Percentiles rank a stretch among this genome's conserved stretches.
Evolutionary conservation across 2,888 invertebrate genomes (phyloP).

Genomic region (Ichneumoninae sp.): DNA sequence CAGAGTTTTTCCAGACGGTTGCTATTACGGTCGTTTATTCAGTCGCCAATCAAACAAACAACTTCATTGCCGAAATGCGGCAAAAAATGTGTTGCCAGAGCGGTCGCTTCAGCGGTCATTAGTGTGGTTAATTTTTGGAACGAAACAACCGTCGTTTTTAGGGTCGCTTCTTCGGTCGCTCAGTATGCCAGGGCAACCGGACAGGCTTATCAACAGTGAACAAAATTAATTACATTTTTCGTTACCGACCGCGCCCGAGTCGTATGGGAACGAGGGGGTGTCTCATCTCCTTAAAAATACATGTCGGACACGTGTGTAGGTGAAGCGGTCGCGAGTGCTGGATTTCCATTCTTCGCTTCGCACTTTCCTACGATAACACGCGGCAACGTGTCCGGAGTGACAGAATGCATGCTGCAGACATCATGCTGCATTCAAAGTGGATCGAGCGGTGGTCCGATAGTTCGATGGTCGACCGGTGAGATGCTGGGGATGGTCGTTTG

Average conservation of each 20-base stretch:
- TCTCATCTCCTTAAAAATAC: not conserved
- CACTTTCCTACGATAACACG: conserved; percentile 85
- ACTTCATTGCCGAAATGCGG: no score
- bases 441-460: conserved; percentile 88
- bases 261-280: no score
- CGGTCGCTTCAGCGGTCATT: no score
- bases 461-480: conserved; percentile 84
- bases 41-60: no score
- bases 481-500: conserved; percentile 87
- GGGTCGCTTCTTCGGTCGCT: no score
- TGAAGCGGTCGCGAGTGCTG: conserved; percentile 86
- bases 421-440: conserved; percentile 88
- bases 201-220: not conserved
- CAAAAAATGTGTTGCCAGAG: no score
- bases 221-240: not conserved
- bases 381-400: conserved; percentile 86
- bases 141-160: no score
- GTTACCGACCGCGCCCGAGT: no score
- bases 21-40: no score
- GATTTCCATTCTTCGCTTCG: conserved; percentile 87
- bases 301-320: conserved; percentile 82
- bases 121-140: no score
- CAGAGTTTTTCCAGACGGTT: no score
- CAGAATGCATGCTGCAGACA: conserved; percentile 87
- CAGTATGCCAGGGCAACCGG: no score